Base-by-base conservation (phyloP, 2,888 invertebrate genomes). In the Drosophila acutilabella region DNA sequence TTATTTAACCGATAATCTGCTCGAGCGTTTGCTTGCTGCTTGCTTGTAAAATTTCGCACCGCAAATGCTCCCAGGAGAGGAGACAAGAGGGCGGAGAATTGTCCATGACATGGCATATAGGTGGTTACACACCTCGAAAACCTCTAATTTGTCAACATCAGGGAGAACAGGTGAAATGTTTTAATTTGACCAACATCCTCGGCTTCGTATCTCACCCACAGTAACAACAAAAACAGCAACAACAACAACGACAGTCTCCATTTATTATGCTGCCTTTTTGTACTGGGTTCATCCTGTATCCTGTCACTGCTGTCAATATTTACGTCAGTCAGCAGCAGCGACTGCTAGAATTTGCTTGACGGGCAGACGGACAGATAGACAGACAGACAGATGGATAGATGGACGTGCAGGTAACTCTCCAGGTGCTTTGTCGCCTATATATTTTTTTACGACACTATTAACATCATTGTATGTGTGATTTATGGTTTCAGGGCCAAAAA, bases 71-170 rank as follows among this genome's bases (percentile, higher is more conserved):
- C 36, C 44, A 40, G 40, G 45, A 36, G 73, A 59, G 30, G 53
- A 11, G 30, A 30, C 30, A 2, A 52, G 16, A 33, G 36, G 11
- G 11, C 18, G 33, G 18, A 48, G 64, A 68, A 60, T 64, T 77
- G 74, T 65, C 62, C 54, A 53, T 64, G 76, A 77, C 67, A 70
- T 56, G 30, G 42, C 65, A 60, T 41, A 20, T 44, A 45, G 58
- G n/a, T 38, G 52, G 44, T 33, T 52, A 54, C 70, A 59, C 69
- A 78, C 75, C 78, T 80, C 75, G 58, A 66, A 74, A 75, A 74
- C 86, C 78, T 77, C 77, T 78, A 87, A 87, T 88, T 82, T 87
- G 88, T 87, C 88, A 87, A 84, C 78, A 81, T 84, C 71, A 75
- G 71, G 44, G 51, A 42, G 50, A 62, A 60, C 67, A 71, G 68